A percentile compares a stretch with the other conserved stretches of the same genome.
These are phyloP conservation scores for Otus sunia DNA, from an alignment of 2,113 vertebrate genomes.

Conservation along the genomic window DNA sequence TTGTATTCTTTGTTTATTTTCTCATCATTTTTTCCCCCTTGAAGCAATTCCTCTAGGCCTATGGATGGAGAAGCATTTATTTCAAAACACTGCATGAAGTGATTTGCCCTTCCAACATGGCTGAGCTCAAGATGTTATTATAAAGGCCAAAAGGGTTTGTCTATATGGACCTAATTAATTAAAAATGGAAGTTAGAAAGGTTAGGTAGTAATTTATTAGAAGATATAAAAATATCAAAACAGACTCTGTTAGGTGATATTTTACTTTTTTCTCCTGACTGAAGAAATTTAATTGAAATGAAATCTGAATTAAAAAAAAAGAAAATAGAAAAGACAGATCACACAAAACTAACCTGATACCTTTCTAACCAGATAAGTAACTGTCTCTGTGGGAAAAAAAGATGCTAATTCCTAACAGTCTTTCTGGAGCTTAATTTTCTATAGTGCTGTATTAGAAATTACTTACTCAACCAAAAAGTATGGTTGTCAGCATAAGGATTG, in stretches of 20 bases:
- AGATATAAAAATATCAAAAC: not conserved
- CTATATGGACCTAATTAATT: conserved; percentile 23
- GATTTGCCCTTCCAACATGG: not conserved
- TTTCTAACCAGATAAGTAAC: not conserved
- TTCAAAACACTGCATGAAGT: not conserved
- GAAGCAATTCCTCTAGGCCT: not conserved
- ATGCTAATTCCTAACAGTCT: not conserved
- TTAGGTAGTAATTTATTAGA: not conserved
- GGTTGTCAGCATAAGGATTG: not conserved
- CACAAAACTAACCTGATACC: not conserved
- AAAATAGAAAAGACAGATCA: not conserved
- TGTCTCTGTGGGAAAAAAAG: not conserved
- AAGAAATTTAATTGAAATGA: not conserved
- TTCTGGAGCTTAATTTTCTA: not conserved
- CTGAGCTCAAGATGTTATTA: not conserved
- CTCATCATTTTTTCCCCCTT: not conserved
- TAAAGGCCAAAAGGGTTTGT: not conserved
- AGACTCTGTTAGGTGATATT: not conserved
- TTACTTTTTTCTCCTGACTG: not conserved
- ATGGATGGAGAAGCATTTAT: not conserved
- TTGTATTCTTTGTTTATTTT: not conserved
- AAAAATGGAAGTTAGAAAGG: conserved; percentile 22
- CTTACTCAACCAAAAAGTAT: not conserved
- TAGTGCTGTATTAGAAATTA: not conserved
- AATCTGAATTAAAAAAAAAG: not conserved